Evolutionary conservation across 2,113 vertebrate genomes (phyloP), one percentile per base, ranked within the genome.

Genomic region (Taxidea taxus): DNA sequence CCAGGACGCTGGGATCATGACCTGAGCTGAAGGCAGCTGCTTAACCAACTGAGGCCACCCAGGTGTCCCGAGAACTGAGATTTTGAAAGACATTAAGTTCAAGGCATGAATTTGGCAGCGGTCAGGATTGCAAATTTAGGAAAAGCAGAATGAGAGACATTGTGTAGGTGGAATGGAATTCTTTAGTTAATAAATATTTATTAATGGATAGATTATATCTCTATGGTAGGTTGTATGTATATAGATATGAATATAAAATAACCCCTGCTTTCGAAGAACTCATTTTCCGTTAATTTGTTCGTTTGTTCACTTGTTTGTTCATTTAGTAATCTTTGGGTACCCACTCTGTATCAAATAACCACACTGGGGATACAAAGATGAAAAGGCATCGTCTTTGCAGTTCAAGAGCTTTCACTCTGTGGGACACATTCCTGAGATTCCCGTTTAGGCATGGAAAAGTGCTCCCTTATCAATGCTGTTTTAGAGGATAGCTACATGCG

Each of bases 111-210:
- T 42, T 74, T 94, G 62, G 18, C 89, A 68, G 37, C 7, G 3
- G 34, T 74, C 21, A 74, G 84, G 68, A 56, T 27, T 90, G 39
- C 21, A 74, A 39, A 89, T 92, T 96, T 85, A 83, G 82, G 72
- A 74, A 92, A 78, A 68, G 18, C 51, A 87, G 72, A 96, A 68
- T 81, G 27, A 44, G 60, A 75, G 68, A 56, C 74, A 10, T 31
- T 68, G 0, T 44, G 27, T 44, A 77, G 37, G 39, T 49, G 6
- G 37, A 60, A 64, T 87, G 56, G 14, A 90, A 51, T 85, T 96
- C 68, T 95, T 90, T 29, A 66, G 44, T 94, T 90, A 58, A 68
- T 81, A 60, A 91, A 87, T 77, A 70, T 54, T 84, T 94, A 68
- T 23, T 89, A 82, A 15, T 58, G 39, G 49, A 27, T 85, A 90